Evolutionary conservation across 2,113 vertebrate genomes (phyloP), one percentile per base, ranked within the genome.

Genomic region (Platysternon megacephalum): DNA sequence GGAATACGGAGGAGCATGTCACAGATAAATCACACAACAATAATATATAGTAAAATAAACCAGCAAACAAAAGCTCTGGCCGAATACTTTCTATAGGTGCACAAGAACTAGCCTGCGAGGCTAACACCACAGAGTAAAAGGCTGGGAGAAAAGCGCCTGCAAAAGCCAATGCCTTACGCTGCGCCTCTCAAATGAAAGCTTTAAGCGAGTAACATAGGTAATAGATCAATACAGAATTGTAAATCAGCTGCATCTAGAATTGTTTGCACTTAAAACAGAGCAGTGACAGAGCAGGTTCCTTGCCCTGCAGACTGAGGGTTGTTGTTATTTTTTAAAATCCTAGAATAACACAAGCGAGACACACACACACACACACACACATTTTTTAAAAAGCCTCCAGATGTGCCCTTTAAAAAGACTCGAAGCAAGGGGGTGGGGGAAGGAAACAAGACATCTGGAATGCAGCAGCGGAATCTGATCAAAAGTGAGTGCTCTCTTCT

Each of bases 401-500:
- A 96, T 96, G 95, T 94, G 96, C 94, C 93, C 92, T 96, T 97
- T 94, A 9, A 96, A 95, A 94, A 90, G 81, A 91, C 55, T 93
- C 89, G 76, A 94, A 95, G 86, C 95, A 90, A 21, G 93, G 96
- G 97, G 95, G 32, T 72, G 28, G 88, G 82, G 84, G 87, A 94
- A 87, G 48, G 89, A 89, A 85, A 95, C 93, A 90, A 94, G 91
- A 97, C 95, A 97, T 96, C 96, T 97, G 96, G 96, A 95, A 93
- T 93, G 92, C 93, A 97, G 95, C 91, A 93, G 94, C 87, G 79
- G 95, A 95, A 95, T 93, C 81, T 94, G 95, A 96, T 95, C 94
- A 94, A 93, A 96, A 96, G 94, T 96, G 95, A 97, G 96, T 89
- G 95, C 97, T 94, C 94, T 90, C 95, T 94, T 93, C 85, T 82